These are phyloP conservation scores for Brotula barbata DNA, from an alignment of 2,797 vertebrate species.

Conservation along the genomic window DNA sequence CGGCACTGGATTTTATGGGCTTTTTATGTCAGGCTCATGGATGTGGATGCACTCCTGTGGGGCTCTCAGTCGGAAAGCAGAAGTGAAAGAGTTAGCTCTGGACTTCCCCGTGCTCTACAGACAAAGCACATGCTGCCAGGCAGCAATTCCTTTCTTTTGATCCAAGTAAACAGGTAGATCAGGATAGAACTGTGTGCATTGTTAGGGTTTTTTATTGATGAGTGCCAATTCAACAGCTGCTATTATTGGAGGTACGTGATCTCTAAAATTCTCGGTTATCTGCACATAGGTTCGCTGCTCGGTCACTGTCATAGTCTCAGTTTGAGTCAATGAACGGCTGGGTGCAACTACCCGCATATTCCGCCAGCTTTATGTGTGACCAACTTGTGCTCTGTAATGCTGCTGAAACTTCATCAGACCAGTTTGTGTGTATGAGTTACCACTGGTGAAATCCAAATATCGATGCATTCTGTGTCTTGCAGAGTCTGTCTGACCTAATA, in stretches of 20 bases:
- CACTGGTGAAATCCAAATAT: not conserved
- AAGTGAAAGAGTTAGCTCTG: conserved; percentile 78
- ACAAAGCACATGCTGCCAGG: conserved; percentile 74
- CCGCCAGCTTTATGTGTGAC: conserved; percentile 16
- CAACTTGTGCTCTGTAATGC: conserved; percentile 24
- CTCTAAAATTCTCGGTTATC: conserved; percentile 8
- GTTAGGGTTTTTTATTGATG: conserved; percentile 3
- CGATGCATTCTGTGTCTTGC: conserved; percentile 31
- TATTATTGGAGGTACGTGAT: not conserved
- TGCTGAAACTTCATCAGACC: no score
- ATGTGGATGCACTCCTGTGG: conserved; percentile 53
- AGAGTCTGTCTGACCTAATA: conserved; percentile 60
- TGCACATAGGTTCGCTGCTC: no score
- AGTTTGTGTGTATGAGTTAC: no score
- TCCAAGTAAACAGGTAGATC: conserved; percentile 67
- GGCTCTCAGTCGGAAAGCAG: conserved; percentile 76
- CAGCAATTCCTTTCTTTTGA: conserved; percentile 47
- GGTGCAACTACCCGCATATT: no score
- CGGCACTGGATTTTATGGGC: conserved; percentile 43
- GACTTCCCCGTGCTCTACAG: conserved; percentile 77
- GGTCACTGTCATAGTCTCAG: conserved; percentile 21
- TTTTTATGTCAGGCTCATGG: conserved; percentile 50
- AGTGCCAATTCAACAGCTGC: conserved; percentile 8
- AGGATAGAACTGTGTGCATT: conserved; percentile 42
- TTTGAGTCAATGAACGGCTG: conserved; percentile 43